Base-by-base conservation (phyloP, 23 tunicate species). In the Styela clava region DNA sequence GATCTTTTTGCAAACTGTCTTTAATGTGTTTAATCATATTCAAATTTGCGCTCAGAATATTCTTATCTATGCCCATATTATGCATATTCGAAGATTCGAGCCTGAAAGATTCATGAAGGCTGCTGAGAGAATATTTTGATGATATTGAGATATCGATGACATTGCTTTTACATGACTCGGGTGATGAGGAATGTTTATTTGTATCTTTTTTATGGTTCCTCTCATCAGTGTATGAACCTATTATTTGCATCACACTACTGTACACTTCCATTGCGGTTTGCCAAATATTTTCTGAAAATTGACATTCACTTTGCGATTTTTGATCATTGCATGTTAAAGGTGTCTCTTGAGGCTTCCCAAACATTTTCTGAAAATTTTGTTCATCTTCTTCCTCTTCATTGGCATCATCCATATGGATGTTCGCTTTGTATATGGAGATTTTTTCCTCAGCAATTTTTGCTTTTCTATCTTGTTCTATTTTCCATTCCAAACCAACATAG, bases 371-470 rank as follows among this genome's bases (percentile, higher is more conserved):
- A 61, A 88, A 78, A 78, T 88, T 81, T 37, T 74, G 35, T 34
- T 85, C 90, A 22, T 82, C 88, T 27, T 73, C 82, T 36, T 74
- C 78, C 74, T 89, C 87, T 71, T 94, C 98, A 52, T 32, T 32
- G 18, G 30, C 34, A 65, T 82, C 78, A 32, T 44, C 26, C 36
- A 68, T 76, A 62, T 88, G 98, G 33, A 21, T 73, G 62, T 81
- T 72, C 12, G 69, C 69, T 64, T 88, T 88, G 78, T 84, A 94
- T 35, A 88, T 69, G 76, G 85, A 78, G 7, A 87, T 79, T 72
- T 85, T 82, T 51, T 88, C 94, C 9, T 78, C 86, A 21, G 62
- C 88, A 35, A 19, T 69, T 67, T 33, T 19, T 3, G 35, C 18
- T 69, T 79, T 34, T 64, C 7, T 12, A 21, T 65, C 37, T 30